These are phyloP conservation scores for Phoebastria nigripes DNA, from an alignment of 2,797 vertebrate genomes.

Conservation along the genomic window DNA sequence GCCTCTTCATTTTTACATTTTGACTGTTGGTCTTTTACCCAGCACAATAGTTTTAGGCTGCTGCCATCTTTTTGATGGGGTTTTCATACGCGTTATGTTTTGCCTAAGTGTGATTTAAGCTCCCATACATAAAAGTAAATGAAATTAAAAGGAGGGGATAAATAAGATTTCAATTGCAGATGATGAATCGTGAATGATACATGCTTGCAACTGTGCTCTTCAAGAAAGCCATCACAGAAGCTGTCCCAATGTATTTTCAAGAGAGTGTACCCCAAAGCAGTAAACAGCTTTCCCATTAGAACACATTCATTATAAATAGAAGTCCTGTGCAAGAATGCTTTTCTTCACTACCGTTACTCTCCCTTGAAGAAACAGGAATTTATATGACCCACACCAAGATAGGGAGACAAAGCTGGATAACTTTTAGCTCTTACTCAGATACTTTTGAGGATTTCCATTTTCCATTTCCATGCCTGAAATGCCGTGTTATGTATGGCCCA, in stretches of 20 bases:
- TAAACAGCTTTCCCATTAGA: neutral
- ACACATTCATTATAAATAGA: neutral
- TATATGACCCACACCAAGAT: neutral
- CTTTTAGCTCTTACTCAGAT: neutral
- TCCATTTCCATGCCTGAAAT: neutral
- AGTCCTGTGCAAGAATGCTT: neutral
- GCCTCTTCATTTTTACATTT: conserved; percentile 38
- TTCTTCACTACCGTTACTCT: neutral
- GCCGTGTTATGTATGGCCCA: neutral
- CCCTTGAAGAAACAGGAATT: neutral
- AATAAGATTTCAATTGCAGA: conserved; percentile 42
- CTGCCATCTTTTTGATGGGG: conserved; percentile 8
- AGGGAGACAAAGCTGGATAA: neutral
- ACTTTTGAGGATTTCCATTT: neutral
- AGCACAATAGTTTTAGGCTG: conserved; percentile 46
- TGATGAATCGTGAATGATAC: conserved; percentile 31
- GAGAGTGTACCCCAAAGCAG: neutral
- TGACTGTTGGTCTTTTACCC: conserved; percentile 35
- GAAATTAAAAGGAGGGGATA: conserved; percentile 7
- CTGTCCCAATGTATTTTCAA: neutral
- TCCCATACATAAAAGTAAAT: conserved; percentile 26
- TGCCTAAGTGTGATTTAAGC: conserved; percentile 37
- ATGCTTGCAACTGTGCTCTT: neutral
- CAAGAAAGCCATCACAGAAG: neutral
- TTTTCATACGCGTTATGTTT: neutral